phyloP scores from a whole-genome alignment of 2,797 vertebrate genomes.

The Choloepus didactylus region DNA sequence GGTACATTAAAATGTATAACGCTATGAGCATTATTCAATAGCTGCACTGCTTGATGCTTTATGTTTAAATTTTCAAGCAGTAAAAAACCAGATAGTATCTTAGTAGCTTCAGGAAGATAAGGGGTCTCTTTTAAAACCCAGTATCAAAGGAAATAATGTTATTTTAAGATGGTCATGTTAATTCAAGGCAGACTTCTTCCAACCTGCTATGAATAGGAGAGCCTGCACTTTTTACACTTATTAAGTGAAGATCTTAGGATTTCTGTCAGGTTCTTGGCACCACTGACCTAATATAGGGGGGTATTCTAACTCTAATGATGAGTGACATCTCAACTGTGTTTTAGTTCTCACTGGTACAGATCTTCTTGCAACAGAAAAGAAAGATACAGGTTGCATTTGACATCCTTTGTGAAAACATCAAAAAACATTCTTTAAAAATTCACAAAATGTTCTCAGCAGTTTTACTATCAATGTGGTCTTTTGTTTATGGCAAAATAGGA shows the following conservation, averaged over 20 bases:
- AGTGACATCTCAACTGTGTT: background rate
- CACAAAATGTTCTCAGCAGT: conserved; percentile 12
- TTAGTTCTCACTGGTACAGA: background rate
- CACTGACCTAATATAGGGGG: background rate
- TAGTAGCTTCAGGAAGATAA: background rate
- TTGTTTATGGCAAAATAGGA: conserved; percentile 59
- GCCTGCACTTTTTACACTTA: background rate
- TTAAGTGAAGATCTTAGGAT: background rate
- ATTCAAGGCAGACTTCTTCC: background rate
- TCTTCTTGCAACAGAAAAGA: conserved; percentile 23
- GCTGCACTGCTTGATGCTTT: background rate
- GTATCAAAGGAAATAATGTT: conserved; percentile 8
- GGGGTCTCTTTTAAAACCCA: background rate
- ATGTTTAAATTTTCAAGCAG: conserved; percentile 45
- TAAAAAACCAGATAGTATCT: background rate
- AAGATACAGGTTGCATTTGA: background rate
- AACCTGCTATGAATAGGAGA: background rate
- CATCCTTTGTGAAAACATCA: background rate
- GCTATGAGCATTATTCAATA: conserved; percentile 9
- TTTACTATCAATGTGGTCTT: conserved; percentile 46
- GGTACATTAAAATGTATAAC: background rate
- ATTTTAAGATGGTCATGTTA: background rate
- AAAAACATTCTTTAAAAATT: conserved; percentile 39
- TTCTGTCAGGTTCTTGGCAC: background rate
- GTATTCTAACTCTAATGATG: background rate